phyloP scores from a whole-genome alignment of 2,888 invertebrate species.

The Pammene aurita region DNA sequence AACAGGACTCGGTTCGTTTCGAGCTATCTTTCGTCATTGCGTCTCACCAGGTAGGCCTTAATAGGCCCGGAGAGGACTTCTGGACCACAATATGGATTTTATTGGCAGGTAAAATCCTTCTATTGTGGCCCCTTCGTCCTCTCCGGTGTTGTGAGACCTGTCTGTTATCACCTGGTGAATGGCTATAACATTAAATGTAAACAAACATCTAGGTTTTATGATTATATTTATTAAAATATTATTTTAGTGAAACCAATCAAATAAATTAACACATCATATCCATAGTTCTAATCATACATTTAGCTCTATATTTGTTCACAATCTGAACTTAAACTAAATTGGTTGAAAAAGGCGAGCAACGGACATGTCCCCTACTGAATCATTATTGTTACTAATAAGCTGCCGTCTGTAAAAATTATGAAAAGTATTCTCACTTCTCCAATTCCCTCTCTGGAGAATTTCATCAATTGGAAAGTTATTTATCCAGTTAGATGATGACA shows the following conservation, averaged over 20 bases:
- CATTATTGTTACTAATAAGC: neutral
- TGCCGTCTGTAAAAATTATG: slow-evolving; percentile 3
- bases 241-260: neutral
- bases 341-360: too few relatives aligned
- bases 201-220: neutral
- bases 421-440: slow-evolving; percentile 1
- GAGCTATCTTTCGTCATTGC: neutral
- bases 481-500: neutral
- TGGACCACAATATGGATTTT: slow-evolving; percentile 2
- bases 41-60: neutral
- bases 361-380: too few relatives aligned
- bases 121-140: slow-evolving; percentile 1
- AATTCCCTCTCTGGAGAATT: neutral
- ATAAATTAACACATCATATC: too few relatives aligned
- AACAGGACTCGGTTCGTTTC: neutral
- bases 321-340: too few relatives aligned
- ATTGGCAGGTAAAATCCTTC: slow-evolving; percentile 1
- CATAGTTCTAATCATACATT: too few relatives aligned
- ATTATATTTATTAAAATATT: neutral
- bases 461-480: neutral
- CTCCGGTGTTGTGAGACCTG: slow-evolving; percentile 11
- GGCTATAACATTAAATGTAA: neutral
- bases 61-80: neutral
- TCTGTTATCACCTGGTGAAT: slow-evolving; percentile 14
- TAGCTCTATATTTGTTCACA: too few relatives aligned